Evolutionary conservation across 2,797 vertebrate species (phyloP), one percentile per base, ranked within the genome.

Genomic region (Poecilia picta): DNA sequence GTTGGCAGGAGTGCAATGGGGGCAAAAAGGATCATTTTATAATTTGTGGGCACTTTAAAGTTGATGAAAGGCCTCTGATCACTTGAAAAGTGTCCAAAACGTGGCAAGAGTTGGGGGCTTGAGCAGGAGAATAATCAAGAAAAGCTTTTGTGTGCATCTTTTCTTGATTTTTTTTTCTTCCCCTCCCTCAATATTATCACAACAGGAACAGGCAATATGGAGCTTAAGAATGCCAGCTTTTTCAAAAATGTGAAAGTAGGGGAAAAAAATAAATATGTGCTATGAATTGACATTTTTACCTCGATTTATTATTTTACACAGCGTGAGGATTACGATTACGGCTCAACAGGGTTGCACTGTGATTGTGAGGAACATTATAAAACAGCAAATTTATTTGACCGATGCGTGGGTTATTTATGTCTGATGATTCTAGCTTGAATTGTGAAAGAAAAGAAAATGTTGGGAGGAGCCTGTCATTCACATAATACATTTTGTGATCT

Each of bases 31-130:
- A 91, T 93, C 88, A 91, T 94, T 95, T 95, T 92, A 95, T 95
- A 94, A 96, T 95, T 95, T 95, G 94, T 94, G 93, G 91, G 91
- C 92, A 94, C 94, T 96, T 96, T 94, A 94, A 95, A 90, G 91
- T 95, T 96, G 95, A 95, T 94, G 89, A 93, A 89, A 91, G 90
- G 91, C 94, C 93, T 91, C 87, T 77, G 84, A 91, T 91, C 86
- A 93, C 93, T 93, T 94, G 94, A 95, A 95, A 94, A 94, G 88
- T 93, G 93, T 95, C 93, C 94, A 95, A 91, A 94, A 93, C 80
- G 80, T 89, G 89, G 90, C 85, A 91, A 92, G 85, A 85, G 84
- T 88, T 93, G 72, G 86, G 78, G 75, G 89, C 81, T 83, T 91
- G 85, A 86, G 89, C 90, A 89, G 89, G 92, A 93, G 92, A 89